phyloP scores from a whole-genome alignment of 2,888 invertebrate species.

The Coelinius sp. region DNA sequence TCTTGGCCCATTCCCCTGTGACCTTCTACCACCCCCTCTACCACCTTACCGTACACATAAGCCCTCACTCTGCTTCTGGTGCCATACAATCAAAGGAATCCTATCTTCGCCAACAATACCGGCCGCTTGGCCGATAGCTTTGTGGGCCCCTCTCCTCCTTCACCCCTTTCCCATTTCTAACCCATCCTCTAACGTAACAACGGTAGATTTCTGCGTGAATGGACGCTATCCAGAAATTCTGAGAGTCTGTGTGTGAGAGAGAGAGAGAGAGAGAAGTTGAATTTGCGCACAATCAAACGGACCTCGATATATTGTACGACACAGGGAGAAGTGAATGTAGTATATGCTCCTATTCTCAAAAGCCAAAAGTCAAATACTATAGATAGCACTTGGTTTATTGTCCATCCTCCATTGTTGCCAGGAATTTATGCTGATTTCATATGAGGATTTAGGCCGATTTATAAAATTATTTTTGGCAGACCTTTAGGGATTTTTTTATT shows the following conservation, averaged over 20 bases:
- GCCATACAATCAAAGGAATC: slow-evolving; percentile 61
- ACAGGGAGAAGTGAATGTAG: not conserved
- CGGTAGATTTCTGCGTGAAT: slow-evolving; percentile 54
- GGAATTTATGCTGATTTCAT: not conserved
- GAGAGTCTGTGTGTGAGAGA: no score
- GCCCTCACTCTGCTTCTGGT: not conserved
- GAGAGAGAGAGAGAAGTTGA: slow-evolving; percentile 26
- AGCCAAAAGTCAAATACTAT: not conserved
- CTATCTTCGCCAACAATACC: slow-evolving; percentile 62
- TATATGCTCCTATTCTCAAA: not conserved
- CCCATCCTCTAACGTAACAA: slow-evolving; percentile 47
- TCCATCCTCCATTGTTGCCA: not conserved
- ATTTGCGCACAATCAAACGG: slow-evolving; percentile 34
- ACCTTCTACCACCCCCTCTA: slow-evolving; percentile 19
- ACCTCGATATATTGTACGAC: slow-evolving; percentile 1
- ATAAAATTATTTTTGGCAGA: not conserved
- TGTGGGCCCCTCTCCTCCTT: slow-evolving; percentile 45
- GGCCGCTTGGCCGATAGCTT: slow-evolving; percentile 55
- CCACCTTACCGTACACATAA: slow-evolving; percentile 13
- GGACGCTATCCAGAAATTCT: slow-evolving; percentile 44
- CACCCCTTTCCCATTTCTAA: not conserved
- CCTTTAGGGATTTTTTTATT: no score
- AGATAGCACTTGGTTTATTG: slow-evolving; percentile 1
- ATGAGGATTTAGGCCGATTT: not conserved
- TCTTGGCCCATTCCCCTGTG: slow-evolving; percentile 22